Evolutionary conservation across 2,797 vertebrate genomes (phyloP).

Genomic region (Mallotus villosus): DNA sequence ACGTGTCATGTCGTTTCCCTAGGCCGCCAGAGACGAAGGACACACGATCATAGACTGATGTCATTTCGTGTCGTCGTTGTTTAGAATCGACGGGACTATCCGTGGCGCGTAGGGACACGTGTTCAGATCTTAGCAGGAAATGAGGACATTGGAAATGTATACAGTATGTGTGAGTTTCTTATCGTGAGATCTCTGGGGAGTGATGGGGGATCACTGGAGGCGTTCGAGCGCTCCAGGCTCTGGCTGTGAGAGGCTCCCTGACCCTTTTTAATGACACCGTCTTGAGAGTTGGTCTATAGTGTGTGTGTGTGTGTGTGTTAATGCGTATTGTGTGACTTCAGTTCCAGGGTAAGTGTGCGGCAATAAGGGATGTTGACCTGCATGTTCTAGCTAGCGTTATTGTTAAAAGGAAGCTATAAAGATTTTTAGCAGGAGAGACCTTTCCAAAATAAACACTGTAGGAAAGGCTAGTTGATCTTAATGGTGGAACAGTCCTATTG

Average conservation of each 20-base stretch:
- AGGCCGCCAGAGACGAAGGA: slow-evolving; percentile 20
- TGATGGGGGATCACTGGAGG: neutral
- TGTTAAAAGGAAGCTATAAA: slow-evolving; percentile 36
- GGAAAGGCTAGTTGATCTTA: slow-evolving; percentile 31
- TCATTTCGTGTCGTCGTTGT: neutral
- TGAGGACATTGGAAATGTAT: neutral
- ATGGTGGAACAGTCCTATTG: slow-evolving; percentile 25
- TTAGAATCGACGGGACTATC: neutral
- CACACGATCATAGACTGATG: slow-evolving; percentile 13
- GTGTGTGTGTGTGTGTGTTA: neutral
- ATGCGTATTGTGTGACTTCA: neutral
- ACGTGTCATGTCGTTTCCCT: slow-evolving; percentile 33
- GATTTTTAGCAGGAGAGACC: slow-evolving; percentile 1
- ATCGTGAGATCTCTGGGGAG: neutral
- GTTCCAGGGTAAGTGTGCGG: neutral
- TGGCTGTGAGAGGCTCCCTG: neutral
- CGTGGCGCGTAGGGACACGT: no score
- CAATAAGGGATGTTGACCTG: neutral
- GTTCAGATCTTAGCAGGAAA: neutral
- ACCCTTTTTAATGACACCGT: neutral
- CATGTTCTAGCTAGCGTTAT: slow-evolving; percentile 22
- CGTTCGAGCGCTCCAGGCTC: neutral
- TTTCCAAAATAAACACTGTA: slow-evolving; percentile 40
- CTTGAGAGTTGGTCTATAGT: neutral
- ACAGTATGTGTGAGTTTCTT: neutral